A percentile compares a stretch with the other conserved stretches of the same genome.
phyloP scores from a whole-genome alignment of 2,113 vertebrate genomes.

The Hymenochirus boettgeri region DNA sequence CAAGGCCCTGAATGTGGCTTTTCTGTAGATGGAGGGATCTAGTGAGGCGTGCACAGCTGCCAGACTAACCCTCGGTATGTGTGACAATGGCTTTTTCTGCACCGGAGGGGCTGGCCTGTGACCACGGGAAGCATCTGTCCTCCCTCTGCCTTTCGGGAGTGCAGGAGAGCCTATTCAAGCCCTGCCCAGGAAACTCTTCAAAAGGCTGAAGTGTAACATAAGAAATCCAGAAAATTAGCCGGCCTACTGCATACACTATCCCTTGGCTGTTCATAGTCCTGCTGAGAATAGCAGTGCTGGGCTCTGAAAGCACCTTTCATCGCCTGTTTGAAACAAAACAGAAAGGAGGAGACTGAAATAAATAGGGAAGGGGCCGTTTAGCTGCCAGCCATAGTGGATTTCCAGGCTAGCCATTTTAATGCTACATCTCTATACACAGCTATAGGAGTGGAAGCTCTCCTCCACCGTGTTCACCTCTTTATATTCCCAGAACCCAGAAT shows the following conservation, averaged over 20 bases:
- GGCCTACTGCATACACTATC: constrained; percentile 59
- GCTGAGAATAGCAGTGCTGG: constrained; percentile 38
- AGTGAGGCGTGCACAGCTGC: constrained; percentile 67
- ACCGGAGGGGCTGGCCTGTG: constrained; percentile 57
- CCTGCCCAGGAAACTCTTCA: constrained; percentile 63
- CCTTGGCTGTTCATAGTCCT: constrained; percentile 53
- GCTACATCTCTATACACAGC: no score
- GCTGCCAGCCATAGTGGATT: constrained; percentile 36
- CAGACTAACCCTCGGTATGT: constrained; percentile 59
- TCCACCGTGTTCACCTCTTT: no score
- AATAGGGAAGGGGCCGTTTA: not conserved
- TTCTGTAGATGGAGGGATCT: constrained; percentile 59
- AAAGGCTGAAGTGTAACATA: constrained; percentile 66
- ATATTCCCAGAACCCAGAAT: no score
- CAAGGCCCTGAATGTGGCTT: constrained; percentile 64
- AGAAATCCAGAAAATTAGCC: constrained; percentile 61
- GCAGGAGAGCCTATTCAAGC: constrained; percentile 60
- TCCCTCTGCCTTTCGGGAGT: constrained; percentile 49
- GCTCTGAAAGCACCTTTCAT: constrained; percentile 53
- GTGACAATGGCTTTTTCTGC: constrained; percentile 67
- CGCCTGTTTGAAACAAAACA: constrained; percentile 8
- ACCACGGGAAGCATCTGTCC: constrained; percentile 71
- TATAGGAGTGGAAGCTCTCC: no score
- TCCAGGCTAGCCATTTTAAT: no score
- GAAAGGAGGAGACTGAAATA: not conserved